Percentiles rank a stretch among this genome's conserved stretches.
phyloP scores from a whole-genome alignment of 2,888 invertebrate species.

The Caenorhabditis sp. region DNA sequence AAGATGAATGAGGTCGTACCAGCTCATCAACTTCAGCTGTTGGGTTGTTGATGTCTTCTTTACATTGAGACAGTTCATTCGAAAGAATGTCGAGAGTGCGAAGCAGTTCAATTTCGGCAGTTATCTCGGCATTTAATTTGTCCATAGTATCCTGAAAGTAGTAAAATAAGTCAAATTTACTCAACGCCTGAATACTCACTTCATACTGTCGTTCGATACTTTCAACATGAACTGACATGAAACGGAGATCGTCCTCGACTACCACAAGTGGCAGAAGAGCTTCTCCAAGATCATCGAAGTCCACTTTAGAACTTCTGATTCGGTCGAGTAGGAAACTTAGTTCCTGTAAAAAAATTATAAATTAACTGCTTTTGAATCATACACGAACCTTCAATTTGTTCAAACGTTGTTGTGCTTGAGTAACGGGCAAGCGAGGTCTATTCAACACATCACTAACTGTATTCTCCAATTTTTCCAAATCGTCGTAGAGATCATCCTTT shows the following conservation, averaged over 20 bases:
- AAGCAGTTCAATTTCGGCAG: conserved; percentile 64
- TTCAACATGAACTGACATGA: conserved; percentile 72
- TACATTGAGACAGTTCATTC: conserved; percentile 61
- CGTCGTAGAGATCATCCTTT: conserved; percentile 64
- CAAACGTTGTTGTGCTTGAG: conserved; percentile 42
- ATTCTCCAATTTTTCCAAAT: conserved; percentile 58
- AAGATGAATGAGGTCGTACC: conserved; percentile 11
- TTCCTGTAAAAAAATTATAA: conserved; percentile 28
- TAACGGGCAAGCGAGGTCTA: conserved; percentile 42
- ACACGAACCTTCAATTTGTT: conserved; percentile 47
- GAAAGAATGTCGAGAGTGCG: conserved; percentile 62
- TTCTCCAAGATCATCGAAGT: conserved; percentile 49
- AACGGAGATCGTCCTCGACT: conserved; percentile 70
- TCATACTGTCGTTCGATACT: conserved; percentile 66
- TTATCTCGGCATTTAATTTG: conserved; percentile 61
- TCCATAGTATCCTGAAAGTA: conserved; percentile 64
- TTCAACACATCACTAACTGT: conserved; percentile 47
- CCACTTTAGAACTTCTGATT: conserved; percentile 34
- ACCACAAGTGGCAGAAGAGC: conserved; percentile 62
- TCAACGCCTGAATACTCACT: conserved; percentile 25
- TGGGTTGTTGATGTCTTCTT: conserved; percentile 60
- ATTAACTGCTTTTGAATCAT: neutral
- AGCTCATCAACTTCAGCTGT: conserved; percentile 46
- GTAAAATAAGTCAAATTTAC: neutral
- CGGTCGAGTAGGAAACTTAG: conserved; percentile 30